A percentile compares a stretch with the other conserved stretches of the same genome.
Evolutionary conservation across 2,113 vertebrate genomes (phyloP).

Genomic region (Gambusia holbrooki): DNA sequence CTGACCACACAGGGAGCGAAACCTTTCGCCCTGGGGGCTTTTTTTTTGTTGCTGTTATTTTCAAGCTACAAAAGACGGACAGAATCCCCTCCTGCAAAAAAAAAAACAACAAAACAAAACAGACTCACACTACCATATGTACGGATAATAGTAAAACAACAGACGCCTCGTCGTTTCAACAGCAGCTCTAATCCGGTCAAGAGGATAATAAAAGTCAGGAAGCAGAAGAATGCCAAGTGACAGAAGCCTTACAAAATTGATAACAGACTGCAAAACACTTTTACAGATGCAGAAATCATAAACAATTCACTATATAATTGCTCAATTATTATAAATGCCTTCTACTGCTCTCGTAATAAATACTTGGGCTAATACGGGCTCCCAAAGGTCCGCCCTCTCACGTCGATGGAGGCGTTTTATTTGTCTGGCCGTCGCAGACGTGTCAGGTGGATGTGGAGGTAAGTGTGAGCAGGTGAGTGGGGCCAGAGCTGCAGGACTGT

Average conservation of each 20-base stretch:
- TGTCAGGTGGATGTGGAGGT: constrained; percentile 8
- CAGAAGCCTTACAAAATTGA: constrained; percentile 37
- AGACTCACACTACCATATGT: neutral
- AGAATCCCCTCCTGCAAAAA: neutral
- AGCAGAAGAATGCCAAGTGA: neutral
- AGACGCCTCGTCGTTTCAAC: constrained; percentile 21
- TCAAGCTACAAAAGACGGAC: neutral
- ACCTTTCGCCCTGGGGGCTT: neutral
- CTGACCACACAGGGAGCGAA: neutral
- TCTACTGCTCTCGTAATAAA: constrained; percentile 13
- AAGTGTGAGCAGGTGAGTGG: constrained; percentile 18
- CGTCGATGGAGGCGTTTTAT: neutral
- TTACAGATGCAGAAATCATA: constrained; percentile 21
- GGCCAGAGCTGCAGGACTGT: constrained; percentile 11
- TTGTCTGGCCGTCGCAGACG: constrained; percentile 14
- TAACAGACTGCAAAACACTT: constrained; percentile 29
- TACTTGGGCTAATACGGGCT: constrained; percentile 24
- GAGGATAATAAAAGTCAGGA: neutral
- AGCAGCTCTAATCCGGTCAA: constrained; percentile 17
- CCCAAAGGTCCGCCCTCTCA: neutral
- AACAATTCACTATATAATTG: constrained; percentile 22
- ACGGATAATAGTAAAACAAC: constrained; percentile 15
- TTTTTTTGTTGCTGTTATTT: neutral
- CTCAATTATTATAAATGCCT: neutral
- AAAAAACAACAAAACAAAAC: neutral